Conservation (phyloP, 2,888 invertebrate species). For the Megalurothrips usitatus region DNA sequence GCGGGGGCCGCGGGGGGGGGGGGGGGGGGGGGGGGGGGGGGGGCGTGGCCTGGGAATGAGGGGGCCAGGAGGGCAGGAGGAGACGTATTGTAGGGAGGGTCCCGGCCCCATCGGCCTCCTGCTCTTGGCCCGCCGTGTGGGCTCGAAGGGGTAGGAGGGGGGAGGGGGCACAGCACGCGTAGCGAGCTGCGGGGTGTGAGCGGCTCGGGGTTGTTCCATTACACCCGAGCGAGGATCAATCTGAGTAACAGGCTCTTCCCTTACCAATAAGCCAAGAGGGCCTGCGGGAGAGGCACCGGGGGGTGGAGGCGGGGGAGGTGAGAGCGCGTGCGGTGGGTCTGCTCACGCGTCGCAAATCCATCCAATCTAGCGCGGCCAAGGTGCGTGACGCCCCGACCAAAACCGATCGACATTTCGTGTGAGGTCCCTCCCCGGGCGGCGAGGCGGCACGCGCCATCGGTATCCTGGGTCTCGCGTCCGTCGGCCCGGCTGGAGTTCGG, state of each 20-base stretch:
- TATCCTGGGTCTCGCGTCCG: no score
- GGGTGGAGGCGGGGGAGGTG: no score
- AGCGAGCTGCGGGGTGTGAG: no score
- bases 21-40: neutral
- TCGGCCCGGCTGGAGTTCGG: no score
- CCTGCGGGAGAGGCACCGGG: neutral
- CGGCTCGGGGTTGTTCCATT: neutral
- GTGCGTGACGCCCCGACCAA: neutral
- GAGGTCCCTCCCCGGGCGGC: neutral
- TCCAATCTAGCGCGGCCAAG: neutral
- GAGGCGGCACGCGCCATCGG: neutral
- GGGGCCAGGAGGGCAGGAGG: neutral
- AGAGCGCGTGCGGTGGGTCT: neutral
- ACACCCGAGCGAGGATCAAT: slow-evolving; percentile 2
- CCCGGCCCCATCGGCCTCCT: no score
- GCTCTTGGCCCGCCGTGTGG: no score
- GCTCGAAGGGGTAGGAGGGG: no score
- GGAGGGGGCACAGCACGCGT: no score
- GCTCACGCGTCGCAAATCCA: slow-evolving; percentile 11
- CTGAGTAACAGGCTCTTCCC: slow-evolving; percentile 6
- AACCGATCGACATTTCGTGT: no score
- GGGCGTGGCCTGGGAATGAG: neutral
- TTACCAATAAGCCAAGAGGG: neutral
- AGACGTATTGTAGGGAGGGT: neutral
- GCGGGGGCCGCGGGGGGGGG: neutral